phyloP scores from a whole-genome alignment of 2,113 vertebrate species.

The Hippolais icterina region DNA sequence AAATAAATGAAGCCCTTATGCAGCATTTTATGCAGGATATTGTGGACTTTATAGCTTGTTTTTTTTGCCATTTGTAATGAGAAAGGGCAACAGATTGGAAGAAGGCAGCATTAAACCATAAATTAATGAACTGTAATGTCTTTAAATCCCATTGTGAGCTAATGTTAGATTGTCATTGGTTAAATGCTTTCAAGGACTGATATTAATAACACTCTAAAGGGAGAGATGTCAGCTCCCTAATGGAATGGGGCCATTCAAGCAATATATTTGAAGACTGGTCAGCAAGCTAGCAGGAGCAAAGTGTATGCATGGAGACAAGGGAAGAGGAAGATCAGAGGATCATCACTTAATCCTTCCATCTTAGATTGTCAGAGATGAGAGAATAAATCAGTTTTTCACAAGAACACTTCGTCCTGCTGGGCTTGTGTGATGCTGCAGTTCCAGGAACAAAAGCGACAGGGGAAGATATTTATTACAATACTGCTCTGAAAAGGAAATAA shows the following conservation, averaged over 20 bases:
- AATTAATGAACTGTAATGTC: slow-evolving; percentile 48
- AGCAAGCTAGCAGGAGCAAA: slow-evolving; percentile 21
- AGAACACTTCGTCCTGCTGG: slow-evolving; percentile 39
- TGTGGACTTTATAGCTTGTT: not conserved
- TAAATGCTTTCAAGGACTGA: slow-evolving; percentile 62
- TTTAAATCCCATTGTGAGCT: slow-evolving; percentile 54
- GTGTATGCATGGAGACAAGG: not conserved
- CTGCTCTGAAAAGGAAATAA: slow-evolving; percentile 8
- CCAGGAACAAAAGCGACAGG: not conserved
- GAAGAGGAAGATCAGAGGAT: slow-evolving; percentile 26
- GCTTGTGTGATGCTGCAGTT: slow-evolving; percentile 16
- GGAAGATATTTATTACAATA: not conserved
- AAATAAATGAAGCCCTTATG: not conserved
- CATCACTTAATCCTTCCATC: slow-evolving; percentile 31
- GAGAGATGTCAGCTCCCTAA: slow-evolving; percentile 39
- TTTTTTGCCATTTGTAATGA: slow-evolving; percentile 13
- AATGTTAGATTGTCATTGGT: slow-evolving; percentile 59
- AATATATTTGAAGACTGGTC: slow-evolving; percentile 43
- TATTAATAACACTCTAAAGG: slow-evolving; percentile 54
- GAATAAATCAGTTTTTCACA: slow-evolving; percentile 38
- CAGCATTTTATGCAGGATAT: not conserved
- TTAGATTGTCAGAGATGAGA: slow-evolving; percentile 34
- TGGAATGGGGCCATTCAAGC: slow-evolving; percentile 36
- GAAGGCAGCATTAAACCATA: slow-evolving; percentile 52
- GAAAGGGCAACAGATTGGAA: slow-evolving; percentile 51